phyloP scores from a whole-genome alignment of 2,888 invertebrate genomes.

The Pandemis corylana region DNA sequence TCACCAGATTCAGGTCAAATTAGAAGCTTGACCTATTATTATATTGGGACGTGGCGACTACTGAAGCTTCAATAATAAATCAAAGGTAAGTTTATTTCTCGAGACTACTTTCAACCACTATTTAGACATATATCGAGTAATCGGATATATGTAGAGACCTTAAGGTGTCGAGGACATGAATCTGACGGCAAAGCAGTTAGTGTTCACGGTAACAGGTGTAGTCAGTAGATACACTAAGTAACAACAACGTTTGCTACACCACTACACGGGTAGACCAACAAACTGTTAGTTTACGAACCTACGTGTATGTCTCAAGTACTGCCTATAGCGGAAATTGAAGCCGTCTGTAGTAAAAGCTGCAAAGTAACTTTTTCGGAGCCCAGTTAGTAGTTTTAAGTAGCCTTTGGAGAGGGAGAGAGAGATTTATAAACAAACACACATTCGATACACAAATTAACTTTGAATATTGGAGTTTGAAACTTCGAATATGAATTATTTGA shows the following conservation, averaged over 20 bases:
- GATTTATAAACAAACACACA: too few relatives aligned
- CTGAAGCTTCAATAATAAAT: background rate
- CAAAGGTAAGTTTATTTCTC: background rate
- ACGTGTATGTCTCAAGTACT: background rate
- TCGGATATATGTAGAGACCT: background rate
- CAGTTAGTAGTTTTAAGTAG: too few relatives aligned
- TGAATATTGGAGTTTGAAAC: background rate
- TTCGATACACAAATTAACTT: too few relatives aligned
- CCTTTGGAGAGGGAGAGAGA: too few relatives aligned
- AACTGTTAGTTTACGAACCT: slow-evolving; percentile 13
- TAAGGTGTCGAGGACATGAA: background rate
- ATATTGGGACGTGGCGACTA: background rate
- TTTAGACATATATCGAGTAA: background rate
- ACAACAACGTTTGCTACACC: background rate
- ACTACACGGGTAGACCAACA: slow-evolving; percentile 15
- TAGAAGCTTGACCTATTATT: slow-evolving; percentile 16
- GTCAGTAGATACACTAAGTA: background rate
- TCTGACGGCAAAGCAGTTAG: background rate
- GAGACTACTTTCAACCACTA: background rate
- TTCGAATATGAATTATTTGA: background rate
- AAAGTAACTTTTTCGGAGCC: background rate
- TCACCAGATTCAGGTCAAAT: background rate
- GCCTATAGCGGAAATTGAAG: background rate
- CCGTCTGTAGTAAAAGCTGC: background rate
- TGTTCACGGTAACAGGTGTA: slow-evolving; percentile 12